Evolutionary conservation across 2,797 vertebrate genomes (phyloP).

Genomic region (Alouatta caraya): DNA sequence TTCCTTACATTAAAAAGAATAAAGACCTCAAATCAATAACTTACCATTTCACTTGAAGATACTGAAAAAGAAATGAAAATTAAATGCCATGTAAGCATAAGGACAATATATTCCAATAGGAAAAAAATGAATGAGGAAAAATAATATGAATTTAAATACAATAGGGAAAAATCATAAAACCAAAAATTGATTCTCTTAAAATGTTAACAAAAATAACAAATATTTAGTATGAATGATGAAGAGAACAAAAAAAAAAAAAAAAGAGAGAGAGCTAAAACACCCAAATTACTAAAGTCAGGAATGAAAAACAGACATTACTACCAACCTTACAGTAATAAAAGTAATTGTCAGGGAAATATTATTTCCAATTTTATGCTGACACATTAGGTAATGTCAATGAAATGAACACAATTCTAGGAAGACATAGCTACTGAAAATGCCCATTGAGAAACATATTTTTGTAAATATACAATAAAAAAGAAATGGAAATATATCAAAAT

Average conservation of each 20-base stretch:
- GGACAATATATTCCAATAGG: not conserved
- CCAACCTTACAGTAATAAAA: not conserved
- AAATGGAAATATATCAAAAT: not conserved
- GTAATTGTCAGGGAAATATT: not conserved
- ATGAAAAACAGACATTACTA: not conserved
- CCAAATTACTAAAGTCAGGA: not conserved
- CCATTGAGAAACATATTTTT: not conserved
- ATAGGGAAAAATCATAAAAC: not conserved
- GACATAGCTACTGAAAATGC: not conserved
- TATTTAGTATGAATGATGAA: not conserved
- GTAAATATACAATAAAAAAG: not conserved
- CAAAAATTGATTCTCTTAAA: not conserved
- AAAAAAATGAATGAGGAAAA: not conserved
- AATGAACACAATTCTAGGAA: not conserved
- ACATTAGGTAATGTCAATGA: not conserved
- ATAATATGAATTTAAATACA: not conserved
- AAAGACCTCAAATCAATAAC: not conserved
- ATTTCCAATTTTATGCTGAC: not conserved
- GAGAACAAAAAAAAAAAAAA: not conserved
- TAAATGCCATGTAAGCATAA: not conserved
- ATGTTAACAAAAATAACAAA: not conserved
- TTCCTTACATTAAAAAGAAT: not conserved
- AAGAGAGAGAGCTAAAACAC: not conserved
- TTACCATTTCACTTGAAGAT: not conserved
- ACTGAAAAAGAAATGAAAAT: not conserved